Evolutionary conservation across 2,113 vertebrate genomes (phyloP), one percentile per base, ranked within the genome.

Genomic region (Tringa solitaria): DNA sequence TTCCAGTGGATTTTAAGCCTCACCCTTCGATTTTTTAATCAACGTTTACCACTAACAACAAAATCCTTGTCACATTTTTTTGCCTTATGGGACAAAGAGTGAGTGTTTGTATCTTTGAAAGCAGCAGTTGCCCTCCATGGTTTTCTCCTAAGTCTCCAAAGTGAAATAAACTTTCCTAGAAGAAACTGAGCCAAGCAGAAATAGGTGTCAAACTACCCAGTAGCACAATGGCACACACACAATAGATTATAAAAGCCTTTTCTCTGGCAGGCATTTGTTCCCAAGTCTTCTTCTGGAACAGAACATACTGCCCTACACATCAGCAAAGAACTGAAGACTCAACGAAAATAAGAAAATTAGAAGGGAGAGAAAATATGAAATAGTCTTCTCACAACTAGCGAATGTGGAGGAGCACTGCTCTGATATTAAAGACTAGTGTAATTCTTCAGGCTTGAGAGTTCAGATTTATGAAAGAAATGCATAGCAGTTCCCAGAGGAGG

Each of bases 281-380:
- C 69, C 56, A 76, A 90, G 81, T 75, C 51, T 24, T 97, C 85
- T 86, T 82, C 73, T 94, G 27, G 90, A 95, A 90, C 94, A 97
- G 93, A 97, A 86, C 91, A 95, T 91, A 41, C 76, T 80, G 68
- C 92, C 91, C 60, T 95, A 92, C 89, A 94, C 85, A 93, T 60
- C 79, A 88, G 14, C 30, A 77, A 93, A 89, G 82, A 95, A 77
- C 23, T 84, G 84, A 88, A 95, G 77, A 75, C 41, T 94, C 51
- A 90, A 69, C 51, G 54, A 79, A 97, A 89, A 61, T 63, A 84
- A 94, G 95, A 87, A 96, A 97, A 97, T 78, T 74, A 94, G 83
- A 90, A 93, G n/a, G 35, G n/a, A 84, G 45, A 87, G 18, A 87
- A 95, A 93, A 83, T 57, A 82, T n/a, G 10, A 94, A 82, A 63